A percentile compares a stretch with the other conserved stretches of the same genome.
phyloP scores from a whole-genome alignment of 2,113 vertebrate species.

The Megalops atlanticus region DNA sequence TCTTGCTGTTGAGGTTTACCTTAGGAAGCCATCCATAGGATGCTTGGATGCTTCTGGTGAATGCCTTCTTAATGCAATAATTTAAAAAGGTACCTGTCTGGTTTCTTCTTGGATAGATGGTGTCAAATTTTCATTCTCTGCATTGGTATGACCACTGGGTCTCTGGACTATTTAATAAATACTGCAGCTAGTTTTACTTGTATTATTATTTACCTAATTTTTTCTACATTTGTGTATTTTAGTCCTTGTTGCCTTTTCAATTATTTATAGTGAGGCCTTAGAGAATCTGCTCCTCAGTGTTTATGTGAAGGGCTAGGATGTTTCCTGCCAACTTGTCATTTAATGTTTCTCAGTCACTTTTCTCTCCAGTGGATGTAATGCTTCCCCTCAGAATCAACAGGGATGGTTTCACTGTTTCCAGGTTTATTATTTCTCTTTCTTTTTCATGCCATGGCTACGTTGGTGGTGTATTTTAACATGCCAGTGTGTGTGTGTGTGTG shows the following conservation, averaged over 20 bases:
- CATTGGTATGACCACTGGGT: neutral
- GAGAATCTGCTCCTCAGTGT: conserved; percentile 37
- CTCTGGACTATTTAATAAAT: neutral
- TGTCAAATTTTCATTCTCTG: neutral
- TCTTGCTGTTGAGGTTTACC: neutral
- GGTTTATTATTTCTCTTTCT: too few species aligned
- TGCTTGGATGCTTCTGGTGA: neutral
- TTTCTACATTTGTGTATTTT: conserved; percentile 31
- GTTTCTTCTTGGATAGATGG: neutral
- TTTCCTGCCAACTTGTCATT: conserved; percentile 37
- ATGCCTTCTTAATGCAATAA: neutral
- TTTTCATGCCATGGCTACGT: neutral
- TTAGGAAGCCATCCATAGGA: too few species aligned
- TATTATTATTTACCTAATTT: too few species aligned
- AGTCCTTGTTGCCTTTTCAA: conserved; percentile 43
- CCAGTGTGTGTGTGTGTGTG: neutral
- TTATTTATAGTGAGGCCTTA: conserved; percentile 42
- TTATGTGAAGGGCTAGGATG: conserved; percentile 36
- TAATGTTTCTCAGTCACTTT: conserved; percentile 18
- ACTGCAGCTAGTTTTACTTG: too few species aligned
- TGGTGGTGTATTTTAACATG: neutral
- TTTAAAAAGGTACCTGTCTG: neutral
- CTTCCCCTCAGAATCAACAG: neutral
- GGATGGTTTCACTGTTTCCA: neutral
- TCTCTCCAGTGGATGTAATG: neutral